Base-by-base conservation (phyloP, 1,140 invertebrate genomes). In the Tigriopus japonicus region DNA sequence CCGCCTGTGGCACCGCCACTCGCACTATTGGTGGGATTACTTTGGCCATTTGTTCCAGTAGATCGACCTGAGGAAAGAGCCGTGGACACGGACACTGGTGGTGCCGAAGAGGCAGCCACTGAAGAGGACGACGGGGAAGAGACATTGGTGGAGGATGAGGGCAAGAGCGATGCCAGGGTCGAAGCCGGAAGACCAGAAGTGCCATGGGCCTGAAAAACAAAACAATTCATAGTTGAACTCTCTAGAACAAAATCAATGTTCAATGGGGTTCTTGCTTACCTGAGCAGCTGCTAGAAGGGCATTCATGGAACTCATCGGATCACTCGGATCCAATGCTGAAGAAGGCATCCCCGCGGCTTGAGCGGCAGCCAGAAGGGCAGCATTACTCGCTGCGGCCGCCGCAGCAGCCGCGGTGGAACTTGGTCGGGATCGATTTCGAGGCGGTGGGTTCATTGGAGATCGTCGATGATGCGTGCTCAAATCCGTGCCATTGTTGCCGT, bases 281-380 rank as follows among this genome's bases (percentile, higher is more conserved):
- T 59, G 41, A 51, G 58, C 58, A 21, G 58, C 58, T 3, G 58
- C 58, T 13, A 59, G 15, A 17, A 59, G 58, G 5, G 58, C 58
- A 23, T 40, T 42, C 42, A 59, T 59, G 17, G 58, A 59, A 12
- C 28, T 19, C 58, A 59, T 59, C 6, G 58, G 58, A 28, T 59
- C 58, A 6, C 14, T 19, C 6, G 42, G 58, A 23, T 59, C 58
- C 14, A 59, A 42, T 17, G 52, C 52, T 21, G 17, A 21, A 17
- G 23, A 24, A 14, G 15, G 15, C 52, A 54, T 49, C 5, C 56
- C 56, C 2, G 56, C 56, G n/a, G 56, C 56, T 58, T 41, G 23
- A 42, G 56, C 56, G 12, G 56, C 56, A 13, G 23, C 56, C 40
- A 58, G 7, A 54, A 54, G 52, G 6, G 19, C 52, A 5, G 52